A percentile compares a stretch with the other conserved stretches of the same genome.
Evolutionary conservation across 2,888 invertebrate genomes (phyloP).

Genomic region (Agrilus cyanescens): DNA sequence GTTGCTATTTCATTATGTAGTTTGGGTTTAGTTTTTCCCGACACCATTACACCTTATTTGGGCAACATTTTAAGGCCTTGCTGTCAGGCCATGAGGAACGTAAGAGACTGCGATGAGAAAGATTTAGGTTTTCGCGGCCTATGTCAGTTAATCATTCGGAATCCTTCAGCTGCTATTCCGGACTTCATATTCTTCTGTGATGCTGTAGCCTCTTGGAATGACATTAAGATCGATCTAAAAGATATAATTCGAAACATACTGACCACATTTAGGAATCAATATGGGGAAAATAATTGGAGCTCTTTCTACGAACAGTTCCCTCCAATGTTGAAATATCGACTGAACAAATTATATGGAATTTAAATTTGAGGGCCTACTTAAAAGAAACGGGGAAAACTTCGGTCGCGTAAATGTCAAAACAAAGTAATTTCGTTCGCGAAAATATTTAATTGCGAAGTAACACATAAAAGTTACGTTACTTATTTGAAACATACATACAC

Average conservation of each 20-base stretch:
- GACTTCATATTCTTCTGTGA: conserved; percentile 99
- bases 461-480: no score
- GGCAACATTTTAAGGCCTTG: conserved; percentile 98
- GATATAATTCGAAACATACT: conserved; percentile 89
- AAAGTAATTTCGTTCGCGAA: no score
- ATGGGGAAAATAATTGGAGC: conserved; percentile 94
- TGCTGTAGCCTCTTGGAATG: conserved; percentile 91
- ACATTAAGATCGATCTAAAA: conserved; percentile 81
- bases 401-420: no score
- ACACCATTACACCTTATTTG: conserved; percentile 96
- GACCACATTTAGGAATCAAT: conserved; percentile 90
- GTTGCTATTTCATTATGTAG: conserved; percentile 99
- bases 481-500: conserved; percentile 1
- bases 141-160: conserved; percentile 94
- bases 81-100: conserved; percentile 92
- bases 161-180: conserved; percentile 88
- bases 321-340: conserved; percentile 76
- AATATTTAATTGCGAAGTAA: no score
- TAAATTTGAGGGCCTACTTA: conserved; percentile 17
- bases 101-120: conserved; percentile 98
- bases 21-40: conserved; percentile 98
- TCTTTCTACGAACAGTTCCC: conserved; percentile 95
- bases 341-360: conserved; percentile 63
- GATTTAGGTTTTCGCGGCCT: conserved; percentile 98
- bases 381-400: no score